Conservation (phyloP, 2,797 vertebrate genomes). For the Squalus acanthias region DNA sequence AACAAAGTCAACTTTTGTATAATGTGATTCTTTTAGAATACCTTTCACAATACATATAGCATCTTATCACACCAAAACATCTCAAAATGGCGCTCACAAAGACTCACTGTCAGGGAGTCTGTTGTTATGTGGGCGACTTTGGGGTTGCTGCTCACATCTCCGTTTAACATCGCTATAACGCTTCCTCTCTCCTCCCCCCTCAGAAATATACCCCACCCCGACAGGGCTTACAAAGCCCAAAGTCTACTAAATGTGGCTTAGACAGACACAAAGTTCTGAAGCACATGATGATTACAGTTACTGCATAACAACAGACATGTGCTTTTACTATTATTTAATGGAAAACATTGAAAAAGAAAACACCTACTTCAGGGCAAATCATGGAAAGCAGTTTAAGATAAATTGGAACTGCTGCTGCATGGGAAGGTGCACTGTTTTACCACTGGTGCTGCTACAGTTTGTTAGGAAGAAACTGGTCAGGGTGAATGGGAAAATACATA, state of each 20-base stretch:
- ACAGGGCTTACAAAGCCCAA: background rate
- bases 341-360: background rate
- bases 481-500: too few relatives aligned
- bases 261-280: background rate
- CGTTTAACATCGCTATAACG: background rate
- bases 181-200: background rate
- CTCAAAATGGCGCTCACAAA: background rate
- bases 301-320: background rate
- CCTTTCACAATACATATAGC: background rate
- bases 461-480: too few relatives aligned
- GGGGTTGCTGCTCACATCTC: background rate
- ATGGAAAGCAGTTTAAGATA: too few relatives aligned
- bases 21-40: background rate
- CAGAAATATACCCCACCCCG: background rate
- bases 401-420: too few relatives aligned
- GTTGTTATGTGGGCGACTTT: background rate
- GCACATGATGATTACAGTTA: background rate
- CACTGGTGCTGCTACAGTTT: too few relatives aligned
- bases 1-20: constrained; percentile 12
- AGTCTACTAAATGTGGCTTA: background rate
- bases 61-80: background rate
- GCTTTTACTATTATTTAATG: background rate
- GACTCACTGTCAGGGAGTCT: background rate
- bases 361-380: background rate
- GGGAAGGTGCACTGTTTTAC: too few relatives aligned